Evolutionary conservation across 2,113 vertebrate species (phyloP), one percentile per base, ranked within the genome.

Genomic region (Gallinago media): DNA sequence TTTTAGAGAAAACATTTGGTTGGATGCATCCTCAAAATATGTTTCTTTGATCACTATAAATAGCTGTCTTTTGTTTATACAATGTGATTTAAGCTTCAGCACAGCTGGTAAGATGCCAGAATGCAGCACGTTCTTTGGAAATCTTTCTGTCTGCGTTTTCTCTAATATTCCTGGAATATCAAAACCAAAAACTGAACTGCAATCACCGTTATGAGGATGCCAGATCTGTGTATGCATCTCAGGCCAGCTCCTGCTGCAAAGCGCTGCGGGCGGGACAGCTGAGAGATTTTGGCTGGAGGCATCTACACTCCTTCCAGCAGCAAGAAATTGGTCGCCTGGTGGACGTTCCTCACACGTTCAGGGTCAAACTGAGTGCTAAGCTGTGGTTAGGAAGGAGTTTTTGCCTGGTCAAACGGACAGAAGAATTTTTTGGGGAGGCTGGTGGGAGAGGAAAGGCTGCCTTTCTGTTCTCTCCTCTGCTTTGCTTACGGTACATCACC

Each of bases 1-100:
- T 95, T 74, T 96, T 88, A 78, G 40, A 78, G 91, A 75, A 91
- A 92, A 78, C 84, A 68, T 89, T 95, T 87, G 50, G 58, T 94
- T 91, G 81, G 59, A 70, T 86, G 34, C 23, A 84, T 87, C 47
- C 42, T 29, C 78, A 95, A 81, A 85, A 87, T n/a, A 14, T 81
- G 54, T 87, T 90, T 84, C 70, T 94, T 78, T 92, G 84, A 89
- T 92, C 93, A 72, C 73, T 65, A 23, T 84, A 84, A 91, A 94
- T 78, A 96, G 49, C 38, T 72, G 56, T 47, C 38, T 85, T 84
- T 36, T 92, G 73, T 87, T 81, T 92, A 65, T 72, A 54, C 36
- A 34, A 21, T 20, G 38, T 75, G 76, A 87, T 94, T 91, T 71
- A 84, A 80, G 56, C 17, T 90, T 92, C 73, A 85, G 17, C 42